Percentiles rank a stretch among this genome's conserved stretches.
Evolutionary conservation across 2,797 vertebrate species (phyloP).

Genomic region (Notolepis coatsorum): DNA sequence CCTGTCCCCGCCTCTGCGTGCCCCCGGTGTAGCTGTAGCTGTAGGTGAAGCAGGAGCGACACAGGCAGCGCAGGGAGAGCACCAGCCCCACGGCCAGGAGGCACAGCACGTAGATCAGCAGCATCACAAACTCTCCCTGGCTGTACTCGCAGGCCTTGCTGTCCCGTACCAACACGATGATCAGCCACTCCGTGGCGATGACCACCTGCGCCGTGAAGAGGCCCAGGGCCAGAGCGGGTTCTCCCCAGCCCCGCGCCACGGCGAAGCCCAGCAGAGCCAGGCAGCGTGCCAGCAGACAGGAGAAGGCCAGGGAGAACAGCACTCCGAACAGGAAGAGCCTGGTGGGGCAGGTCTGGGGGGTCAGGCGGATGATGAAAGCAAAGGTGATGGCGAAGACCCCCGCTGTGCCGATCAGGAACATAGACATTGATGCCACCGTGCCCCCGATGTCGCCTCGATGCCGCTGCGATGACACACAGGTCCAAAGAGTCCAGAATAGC

Average conservation of each 20-base stretch:
- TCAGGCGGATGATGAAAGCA: slow-evolving; percentile 86
- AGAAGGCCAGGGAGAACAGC: slow-evolving; percentile 89
- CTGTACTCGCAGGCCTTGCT: slow-evolving; percentile 45
- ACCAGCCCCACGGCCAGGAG: slow-evolving; percentile 81
- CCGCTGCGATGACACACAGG: slow-evolving; percentile 57
- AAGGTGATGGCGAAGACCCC: slow-evolving; percentile 91
- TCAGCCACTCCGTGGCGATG: slow-evolving; percentile 85
- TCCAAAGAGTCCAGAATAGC: slow-evolving; percentile 72
- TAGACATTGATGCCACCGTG: slow-evolving; percentile 76
- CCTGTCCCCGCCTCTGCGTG: slow-evolving; percentile 29
- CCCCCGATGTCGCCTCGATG: slow-evolving; percentile 63
- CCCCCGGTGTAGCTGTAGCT: slow-evolving; percentile 64
- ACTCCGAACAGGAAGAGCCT: slow-evolving; percentile 91
- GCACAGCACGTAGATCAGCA: slow-evolving; percentile 90
- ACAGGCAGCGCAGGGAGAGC: slow-evolving; percentile 77
- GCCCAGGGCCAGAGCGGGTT: slow-evolving; percentile 67
- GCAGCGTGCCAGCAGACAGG: slow-evolving; percentile 87
- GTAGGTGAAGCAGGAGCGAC: slow-evolving; percentile 77
- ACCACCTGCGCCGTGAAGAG: slow-evolving; percentile 89
- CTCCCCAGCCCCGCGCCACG: slow-evolving; percentile 74
- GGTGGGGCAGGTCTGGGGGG: slow-evolving; percentile 82
- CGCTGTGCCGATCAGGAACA: slow-evolving; percentile 86
- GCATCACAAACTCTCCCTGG: slow-evolving; percentile 85
- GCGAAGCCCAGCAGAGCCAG: slow-evolving; percentile 82
- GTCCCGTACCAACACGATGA: slow-evolving; percentile 78